Percentiles rank a stretch among this genome's conserved stretches.
Evolutionary conservation across 2,888 invertebrate species (phyloP).

Genomic region (Megaustenia siamemsis): DNA sequence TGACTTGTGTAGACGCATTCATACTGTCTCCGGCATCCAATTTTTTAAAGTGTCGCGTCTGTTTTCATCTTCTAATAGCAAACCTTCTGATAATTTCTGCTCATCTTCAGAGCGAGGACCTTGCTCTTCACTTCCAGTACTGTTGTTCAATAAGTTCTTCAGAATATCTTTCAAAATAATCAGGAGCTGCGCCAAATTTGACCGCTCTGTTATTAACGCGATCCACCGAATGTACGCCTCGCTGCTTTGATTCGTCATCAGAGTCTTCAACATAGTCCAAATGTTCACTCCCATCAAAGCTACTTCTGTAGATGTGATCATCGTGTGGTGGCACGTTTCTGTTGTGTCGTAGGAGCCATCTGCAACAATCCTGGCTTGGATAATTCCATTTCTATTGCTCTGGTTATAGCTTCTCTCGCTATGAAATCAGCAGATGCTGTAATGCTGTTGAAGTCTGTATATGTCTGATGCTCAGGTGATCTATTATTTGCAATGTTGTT

Average conservation of each 20-base stretch:
- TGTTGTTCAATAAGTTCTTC: not conserved
- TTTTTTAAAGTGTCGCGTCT: not conserved
- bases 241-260: not conserved
- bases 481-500: not conserved
- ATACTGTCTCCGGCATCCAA: too few relatives aligned
- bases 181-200: not conserved
- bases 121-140: not conserved
- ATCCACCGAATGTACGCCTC: not conserved
- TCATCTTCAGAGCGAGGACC: not conserved
- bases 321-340: not conserved
- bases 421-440: not conserved
- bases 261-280: not conserved
- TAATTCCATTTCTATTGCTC: not conserved
- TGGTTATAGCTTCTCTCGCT: not conserved
- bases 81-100: not conserved
- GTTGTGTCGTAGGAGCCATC: too few relatives aligned
- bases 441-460: not conserved
- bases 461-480: not conserved
- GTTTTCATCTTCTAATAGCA: not conserved
- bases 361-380: not conserved
- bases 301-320: not conserved
- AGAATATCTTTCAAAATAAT: not conserved
- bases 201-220: not conserved
- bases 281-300: not conserved
- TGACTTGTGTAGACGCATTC: too few relatives aligned